Evolutionary conservation across 2,797 vertebrate genomes (phyloP), one percentile per base, ranked within the genome.

Genomic region (Silurus lanzhouensis): DNA sequence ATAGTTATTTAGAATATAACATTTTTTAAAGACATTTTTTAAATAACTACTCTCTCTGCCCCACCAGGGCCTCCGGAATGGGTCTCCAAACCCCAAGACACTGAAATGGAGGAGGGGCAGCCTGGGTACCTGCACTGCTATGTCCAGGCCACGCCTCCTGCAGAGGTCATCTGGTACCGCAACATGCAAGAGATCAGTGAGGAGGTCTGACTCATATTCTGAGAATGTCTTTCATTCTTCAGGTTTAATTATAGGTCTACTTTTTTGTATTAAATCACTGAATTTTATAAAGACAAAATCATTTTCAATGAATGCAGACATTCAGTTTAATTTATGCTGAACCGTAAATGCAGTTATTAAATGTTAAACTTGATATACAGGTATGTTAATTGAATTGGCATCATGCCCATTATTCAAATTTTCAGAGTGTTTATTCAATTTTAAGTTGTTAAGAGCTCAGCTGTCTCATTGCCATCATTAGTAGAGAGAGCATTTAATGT

Each of bases 81-180:
- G 98, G 92, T 98, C 60, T 93, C 90, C 55, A 96, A 92, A 92
- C 98, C 98, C 64, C 95, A 94, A 90, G 96, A 99, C 93, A 98
- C 96, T 90, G 91, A 94, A 52, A 92, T 99, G 83, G 97, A 98
- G 90, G 98, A 99, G 88, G 97, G 98, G 58, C 97, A 96, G 89
- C 96, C 98, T 0, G 98, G 98, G 63, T 98, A 96, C 88, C 94
- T 99, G 70, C 97, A 99, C 92, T 99, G 98, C 84, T 92, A 96
- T 9, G 96, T 96, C 70, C 95, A 95, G 89, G 96, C 96, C 77
- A 97, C 94, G 13, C 96, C 97, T 5, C 95, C 96, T 38, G 97
- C 97, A 9, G 94, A 94, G 0, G 94, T 99, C 90, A 94, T 92
- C 75, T 99, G 98, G 98, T 92, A 94, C 87, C 96, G 98, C 88